Percentiles rank a stretch among this genome's conserved stretches.
phyloP scores from a whole-genome alignment of 2,888 invertebrate genomes.

The Dione vanillae region DNA sequence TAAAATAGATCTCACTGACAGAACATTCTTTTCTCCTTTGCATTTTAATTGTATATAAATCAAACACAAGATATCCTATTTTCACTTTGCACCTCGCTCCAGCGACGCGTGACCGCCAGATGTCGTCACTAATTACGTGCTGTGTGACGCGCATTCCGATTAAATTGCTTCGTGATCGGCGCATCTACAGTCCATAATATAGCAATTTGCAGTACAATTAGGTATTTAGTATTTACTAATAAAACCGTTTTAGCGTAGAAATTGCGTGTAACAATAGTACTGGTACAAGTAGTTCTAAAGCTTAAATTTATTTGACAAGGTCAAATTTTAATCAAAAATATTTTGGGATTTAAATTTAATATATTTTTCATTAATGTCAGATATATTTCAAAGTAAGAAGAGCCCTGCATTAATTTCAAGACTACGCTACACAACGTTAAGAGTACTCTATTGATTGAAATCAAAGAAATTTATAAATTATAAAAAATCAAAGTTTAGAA shows the following conservation, averaged over 20 bases:
- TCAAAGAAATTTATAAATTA: not conserved
- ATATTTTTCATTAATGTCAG: no score
- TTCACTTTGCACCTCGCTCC: conserved; percentile 41
- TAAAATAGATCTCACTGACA: no score
- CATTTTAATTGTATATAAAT: not conserved
- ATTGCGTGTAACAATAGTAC: not conserved
- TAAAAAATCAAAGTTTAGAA: not conserved
- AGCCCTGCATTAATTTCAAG: no score
- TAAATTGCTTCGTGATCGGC: conserved; percentile 55
- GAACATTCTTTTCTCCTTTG: not conserved
- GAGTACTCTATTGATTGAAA: not conserved
- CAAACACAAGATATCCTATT: conserved; percentile 19
- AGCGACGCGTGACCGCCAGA: conserved; percentile 54
- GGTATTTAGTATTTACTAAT: conserved; percentile 5
- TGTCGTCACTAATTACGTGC: conserved; percentile 61
- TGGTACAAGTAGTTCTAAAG: no score
- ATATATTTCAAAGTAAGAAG: no score
- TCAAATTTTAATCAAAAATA: no score
- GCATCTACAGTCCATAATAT: conserved; percentile 22
- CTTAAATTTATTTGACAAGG: no score
- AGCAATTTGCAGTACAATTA: conserved; percentile 16
- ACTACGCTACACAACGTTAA: no score
- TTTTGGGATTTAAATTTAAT: no score
- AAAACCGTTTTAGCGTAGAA: not conserved
- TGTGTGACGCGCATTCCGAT: conserved; percentile 63